A percentile compares a stretch with the other conserved stretches of the same genome.
phyloP scores from a whole-genome alignment of 2,113 vertebrate genomes.

The Triplophysa siluroides region DNA sequence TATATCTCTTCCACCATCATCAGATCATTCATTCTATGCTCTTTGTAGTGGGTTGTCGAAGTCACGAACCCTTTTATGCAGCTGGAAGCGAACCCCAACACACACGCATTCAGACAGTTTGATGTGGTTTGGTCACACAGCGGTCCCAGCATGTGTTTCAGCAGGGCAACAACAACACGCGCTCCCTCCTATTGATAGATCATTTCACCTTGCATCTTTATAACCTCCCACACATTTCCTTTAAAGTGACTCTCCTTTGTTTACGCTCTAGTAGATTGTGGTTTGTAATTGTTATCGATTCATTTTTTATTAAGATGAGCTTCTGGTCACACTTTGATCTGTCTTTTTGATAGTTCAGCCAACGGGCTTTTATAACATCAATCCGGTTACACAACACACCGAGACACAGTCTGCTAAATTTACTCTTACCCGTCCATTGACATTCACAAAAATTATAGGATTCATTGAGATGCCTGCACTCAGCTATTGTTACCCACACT shows the following conservation, averaged over 20 bases:
- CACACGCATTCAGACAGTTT: slow-evolving; percentile 17
- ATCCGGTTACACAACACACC: not conserved
- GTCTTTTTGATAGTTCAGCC: not conserved
- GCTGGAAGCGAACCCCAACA: slow-evolving; percentile 12
- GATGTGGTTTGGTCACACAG: slow-evolving; percentile 30
- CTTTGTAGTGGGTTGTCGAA: slow-evolving; percentile 32
- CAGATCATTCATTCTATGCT: not conserved
- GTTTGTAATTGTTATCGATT: slow-evolving; percentile 30
- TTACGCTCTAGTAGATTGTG: slow-evolving; percentile 24
- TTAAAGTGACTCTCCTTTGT: not conserved
- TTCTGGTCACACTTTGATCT: slow-evolving; percentile 11
- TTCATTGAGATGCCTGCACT: slow-evolving; percentile 42
- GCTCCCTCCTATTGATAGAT: slow-evolving; percentile 21
- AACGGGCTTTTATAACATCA: slow-evolving; percentile 10
- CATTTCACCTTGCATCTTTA: slow-evolving; percentile 29
- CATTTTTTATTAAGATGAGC: slow-evolving; percentile 1
- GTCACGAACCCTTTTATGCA: slow-evolving; percentile 28
- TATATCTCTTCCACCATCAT: not conserved
- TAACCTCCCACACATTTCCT: slow-evolving; percentile 10
- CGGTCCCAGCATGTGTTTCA: slow-evolving; percentile 26
- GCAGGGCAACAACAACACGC: slow-evolving; percentile 26
- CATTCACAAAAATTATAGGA: slow-evolving; percentile 41
- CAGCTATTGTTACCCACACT: slow-evolving; percentile 49
- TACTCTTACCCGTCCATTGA: slow-evolving; percentile 23
- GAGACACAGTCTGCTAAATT: slow-evolving; percentile 5